Conservation (phyloP, 2,888 invertebrate genomes). For the Leucophora obtusa region DNA sequence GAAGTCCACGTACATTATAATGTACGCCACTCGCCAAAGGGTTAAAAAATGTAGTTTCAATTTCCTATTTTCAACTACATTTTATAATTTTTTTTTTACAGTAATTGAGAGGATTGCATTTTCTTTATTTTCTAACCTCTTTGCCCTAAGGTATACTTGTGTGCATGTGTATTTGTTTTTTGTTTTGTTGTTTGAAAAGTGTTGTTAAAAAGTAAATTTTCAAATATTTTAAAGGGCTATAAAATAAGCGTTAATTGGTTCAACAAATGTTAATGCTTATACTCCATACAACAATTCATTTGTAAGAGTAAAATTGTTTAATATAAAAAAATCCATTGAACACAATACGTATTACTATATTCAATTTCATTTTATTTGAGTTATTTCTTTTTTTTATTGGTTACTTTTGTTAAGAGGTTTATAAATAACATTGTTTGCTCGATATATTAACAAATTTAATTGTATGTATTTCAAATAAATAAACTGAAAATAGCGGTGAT, state of each 20-base stretch:
- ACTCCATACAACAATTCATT: constrained; percentile 21
- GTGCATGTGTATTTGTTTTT: not conserved
- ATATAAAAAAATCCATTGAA: constrained; percentile 35
- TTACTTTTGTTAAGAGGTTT: constrained; percentile 46
- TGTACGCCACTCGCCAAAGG: too few species aligned
- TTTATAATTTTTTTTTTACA: too few species aligned
- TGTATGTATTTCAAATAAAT: constrained; percentile 40
- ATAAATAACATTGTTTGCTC: constrained; percentile 46
- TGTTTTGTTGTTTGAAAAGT: not conserved
- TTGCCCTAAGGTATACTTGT: not conserved
- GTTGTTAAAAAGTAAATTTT: constrained; percentile 3
- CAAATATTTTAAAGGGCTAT: constrained; percentile 60
- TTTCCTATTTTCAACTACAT: too few species aligned
- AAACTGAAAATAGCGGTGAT: constrained; percentile 23
- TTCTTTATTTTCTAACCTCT: too few species aligned
- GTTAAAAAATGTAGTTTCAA: too few species aligned
- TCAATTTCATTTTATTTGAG: not conserved
- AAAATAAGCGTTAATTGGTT: constrained; percentile 68
- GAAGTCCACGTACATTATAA: too few species aligned
- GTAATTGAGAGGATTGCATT: too few species aligned
- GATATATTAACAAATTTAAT: constrained; percentile 63
- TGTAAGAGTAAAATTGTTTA: constrained; percentile 3
- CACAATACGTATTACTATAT: not conserved
- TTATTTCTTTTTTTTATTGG: not conserved
- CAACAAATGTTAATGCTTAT: constrained; percentile 59